A percentile compares a stretch with the other conserved stretches of the same genome.
Evolutionary conservation across 2,888 invertebrate species (phyloP).

Genomic region (Athalia rosae): DNA sequence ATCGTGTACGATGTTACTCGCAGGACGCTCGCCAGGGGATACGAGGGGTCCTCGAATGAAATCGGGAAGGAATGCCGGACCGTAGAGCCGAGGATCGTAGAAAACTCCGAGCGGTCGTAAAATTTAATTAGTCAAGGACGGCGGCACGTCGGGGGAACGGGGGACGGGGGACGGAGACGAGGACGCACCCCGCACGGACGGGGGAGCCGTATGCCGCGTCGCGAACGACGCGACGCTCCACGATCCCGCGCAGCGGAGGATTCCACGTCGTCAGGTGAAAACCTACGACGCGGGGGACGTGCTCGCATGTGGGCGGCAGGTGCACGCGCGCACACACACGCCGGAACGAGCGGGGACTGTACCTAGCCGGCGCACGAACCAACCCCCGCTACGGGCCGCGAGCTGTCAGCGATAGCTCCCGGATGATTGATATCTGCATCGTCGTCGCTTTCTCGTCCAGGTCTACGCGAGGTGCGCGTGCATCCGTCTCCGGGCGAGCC

Average conservation of each 20-base stretch:
- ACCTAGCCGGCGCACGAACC: slow-evolving; percentile 2
- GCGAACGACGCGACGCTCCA: not conserved
- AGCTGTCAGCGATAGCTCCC: slow-evolving; percentile 52
- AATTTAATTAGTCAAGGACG: slow-evolving; percentile 63
- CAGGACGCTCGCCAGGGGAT: no score
- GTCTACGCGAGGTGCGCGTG: no score
- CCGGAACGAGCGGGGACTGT: no score
- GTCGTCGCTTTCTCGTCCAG: not conserved
- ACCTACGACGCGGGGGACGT: not conserved
- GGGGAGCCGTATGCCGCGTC: not conserved
- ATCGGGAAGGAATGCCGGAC: slow-evolving; percentile 53
- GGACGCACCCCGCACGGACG: slow-evolving; percentile 1
- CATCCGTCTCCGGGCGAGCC: no score
- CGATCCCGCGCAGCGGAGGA: not conserved
- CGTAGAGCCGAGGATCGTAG: slow-evolving; percentile 42
- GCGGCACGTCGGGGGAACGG: not conserved
- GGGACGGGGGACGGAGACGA: not conserved
- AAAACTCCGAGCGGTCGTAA: slow-evolving; percentile 57
- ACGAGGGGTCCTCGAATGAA: slow-evolving; percentile 19
- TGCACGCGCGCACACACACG: not conserved
- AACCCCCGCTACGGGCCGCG: not conserved
- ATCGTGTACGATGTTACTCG: no score
- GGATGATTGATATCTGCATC: slow-evolving; percentile 55
- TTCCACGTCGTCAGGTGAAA: not conserved
- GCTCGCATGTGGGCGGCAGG: slow-evolving; percentile 10